Conservation (phyloP, 2,888 invertebrate species). For the Agonopterix subpropinquella region DNA sequence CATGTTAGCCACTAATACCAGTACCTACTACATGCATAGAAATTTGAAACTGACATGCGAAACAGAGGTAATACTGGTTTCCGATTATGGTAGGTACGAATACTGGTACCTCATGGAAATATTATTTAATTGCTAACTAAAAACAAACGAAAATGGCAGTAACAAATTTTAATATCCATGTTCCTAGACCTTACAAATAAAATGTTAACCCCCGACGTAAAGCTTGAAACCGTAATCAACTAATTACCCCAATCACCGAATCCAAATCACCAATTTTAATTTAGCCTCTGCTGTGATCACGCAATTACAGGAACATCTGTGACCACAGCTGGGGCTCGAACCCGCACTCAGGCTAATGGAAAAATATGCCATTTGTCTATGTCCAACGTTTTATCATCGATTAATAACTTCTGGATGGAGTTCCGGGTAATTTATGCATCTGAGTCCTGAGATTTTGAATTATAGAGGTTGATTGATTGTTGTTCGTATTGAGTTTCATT, state of each 20-base stretch:
- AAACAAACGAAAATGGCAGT: too few relatives aligned
- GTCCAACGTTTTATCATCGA: conserved; percentile 11
- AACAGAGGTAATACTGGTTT: too few relatives aligned
- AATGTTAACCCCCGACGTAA: too few relatives aligned
- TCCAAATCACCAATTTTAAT: conserved; percentile 2
- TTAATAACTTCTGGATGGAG: conserved; percentile 10
- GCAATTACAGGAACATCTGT: conserved; percentile 7
- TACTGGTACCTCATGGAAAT: too few relatives aligned
- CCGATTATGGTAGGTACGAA: too few relatives aligned
- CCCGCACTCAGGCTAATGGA: conserved; percentile 12
- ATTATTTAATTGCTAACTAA: too few relatives aligned
- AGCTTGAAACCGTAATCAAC: background rate
- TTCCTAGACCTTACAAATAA: too few relatives aligned
- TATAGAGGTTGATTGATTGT: background rate
- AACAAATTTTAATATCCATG: too few relatives aligned
- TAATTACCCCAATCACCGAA: background rate
- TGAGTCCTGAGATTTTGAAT: background rate
- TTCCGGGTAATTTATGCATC: conserved; percentile 1
- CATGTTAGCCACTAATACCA: too few relatives aligned
- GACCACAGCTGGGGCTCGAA: conserved; percentile 9
- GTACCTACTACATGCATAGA: too few relatives aligned
- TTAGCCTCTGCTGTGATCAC: background rate
- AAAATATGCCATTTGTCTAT: conserved; percentile 15
- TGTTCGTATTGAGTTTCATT: background rate
- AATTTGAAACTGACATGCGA: too few relatives aligned